Evolutionary conservation across 2,113 vertebrate species (phyloP).

Genomic region (Apus apus): DNA sequence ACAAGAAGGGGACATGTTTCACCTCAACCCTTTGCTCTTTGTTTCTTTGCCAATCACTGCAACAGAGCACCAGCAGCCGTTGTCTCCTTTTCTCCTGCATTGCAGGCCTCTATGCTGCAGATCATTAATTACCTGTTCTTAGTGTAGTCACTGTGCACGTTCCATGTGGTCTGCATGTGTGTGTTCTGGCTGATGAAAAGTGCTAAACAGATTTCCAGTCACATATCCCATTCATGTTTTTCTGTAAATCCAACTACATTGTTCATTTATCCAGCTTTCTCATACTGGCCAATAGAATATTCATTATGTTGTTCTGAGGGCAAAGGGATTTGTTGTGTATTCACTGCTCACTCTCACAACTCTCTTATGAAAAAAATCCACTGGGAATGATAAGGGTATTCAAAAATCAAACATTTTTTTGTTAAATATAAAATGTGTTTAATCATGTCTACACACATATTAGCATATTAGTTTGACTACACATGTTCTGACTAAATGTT

Average conservation of each 20-base stretch:
- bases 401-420: background rate
- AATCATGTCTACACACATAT: background rate
- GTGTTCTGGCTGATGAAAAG: background rate
- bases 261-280: background rate
- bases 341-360: background rate
- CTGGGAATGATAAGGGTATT: background rate
- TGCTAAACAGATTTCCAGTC: background rate
- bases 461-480: background rate
- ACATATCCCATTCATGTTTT: background rate
- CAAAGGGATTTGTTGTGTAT: background rate
- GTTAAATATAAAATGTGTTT: background rate
- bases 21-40: background rate
- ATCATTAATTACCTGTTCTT: background rate
- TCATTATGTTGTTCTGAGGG: background rate
- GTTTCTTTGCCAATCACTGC: background rate
- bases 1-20: background rate
- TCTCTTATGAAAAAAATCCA: background rate
- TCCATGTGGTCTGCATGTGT: background rate
- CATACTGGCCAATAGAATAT: background rate
- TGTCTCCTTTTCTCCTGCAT: background rate
- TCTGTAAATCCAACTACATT: background rate
- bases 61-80: background rate
- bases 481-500: background rate
- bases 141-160: background rate
- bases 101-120: background rate